These are phyloP conservation scores for Hyles euphorbiae DNA, from an alignment of 1,140 invertebrate genomes.

Conservation along the genomic window DNA sequence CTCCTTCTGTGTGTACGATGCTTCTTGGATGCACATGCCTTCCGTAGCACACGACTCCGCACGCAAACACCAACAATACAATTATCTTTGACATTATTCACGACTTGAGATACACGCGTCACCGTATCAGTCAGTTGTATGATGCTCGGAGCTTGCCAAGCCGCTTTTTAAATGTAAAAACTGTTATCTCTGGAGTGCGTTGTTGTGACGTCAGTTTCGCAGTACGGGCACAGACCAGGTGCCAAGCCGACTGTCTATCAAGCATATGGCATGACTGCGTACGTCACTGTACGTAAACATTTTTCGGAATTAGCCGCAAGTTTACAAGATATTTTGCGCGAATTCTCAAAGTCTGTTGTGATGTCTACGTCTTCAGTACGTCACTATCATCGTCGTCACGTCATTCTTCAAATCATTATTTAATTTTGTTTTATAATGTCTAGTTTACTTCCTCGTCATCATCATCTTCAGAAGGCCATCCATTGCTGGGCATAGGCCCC, in stretches of 20 bases:
- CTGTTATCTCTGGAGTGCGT: conserved; percentile 31
- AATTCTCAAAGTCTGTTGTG: too few species aligned
- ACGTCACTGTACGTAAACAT: background rate
- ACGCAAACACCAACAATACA: conserved; percentile 17
- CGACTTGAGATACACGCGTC: background rate
- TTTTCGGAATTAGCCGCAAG: background rate
- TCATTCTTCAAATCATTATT: too few species aligned
- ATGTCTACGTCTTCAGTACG: too few species aligned
- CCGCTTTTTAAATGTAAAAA: conserved; percentile 20
- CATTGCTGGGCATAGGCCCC: too few species aligned
- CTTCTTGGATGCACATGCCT: conserved; percentile 34
- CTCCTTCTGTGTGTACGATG: background rate
- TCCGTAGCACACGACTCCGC: conserved; percentile 19
- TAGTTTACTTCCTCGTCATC: too few species aligned
- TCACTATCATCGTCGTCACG: too few species aligned
- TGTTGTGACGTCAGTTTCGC: conserved; percentile 25
- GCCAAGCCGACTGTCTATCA: conserved; percentile 30
- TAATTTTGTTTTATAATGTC: too few species aligned
- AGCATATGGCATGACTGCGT: background rate
- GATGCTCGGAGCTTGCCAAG: conserved; percentile 8
- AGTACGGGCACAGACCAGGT: conserved; percentile 11
- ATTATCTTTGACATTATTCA: conserved; percentile 23
- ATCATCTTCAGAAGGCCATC: too few species aligned
- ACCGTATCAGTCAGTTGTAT: conserved; percentile 5
- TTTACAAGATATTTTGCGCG: too few species aligned